Percentiles rank a stretch among this genome's conserved stretches.
phyloP scores from a whole-genome alignment of 2,888 invertebrate species.

The Branchellion lobata region DNA sequence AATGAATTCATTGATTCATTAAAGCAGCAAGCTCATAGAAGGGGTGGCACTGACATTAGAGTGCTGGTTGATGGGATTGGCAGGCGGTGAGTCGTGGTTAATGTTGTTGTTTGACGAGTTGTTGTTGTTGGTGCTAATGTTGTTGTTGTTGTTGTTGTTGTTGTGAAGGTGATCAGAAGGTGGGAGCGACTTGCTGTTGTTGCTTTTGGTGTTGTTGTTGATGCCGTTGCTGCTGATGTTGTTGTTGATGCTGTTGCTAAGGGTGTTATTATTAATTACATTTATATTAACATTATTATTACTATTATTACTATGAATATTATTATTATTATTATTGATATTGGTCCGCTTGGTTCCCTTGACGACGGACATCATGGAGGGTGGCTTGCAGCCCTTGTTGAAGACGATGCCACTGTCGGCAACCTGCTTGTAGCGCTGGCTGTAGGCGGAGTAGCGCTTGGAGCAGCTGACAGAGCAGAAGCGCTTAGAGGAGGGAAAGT shows the following conservation, averaged over 20 bases:
- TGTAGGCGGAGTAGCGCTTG: slow-evolving; percentile 64
- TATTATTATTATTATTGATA: background rate
- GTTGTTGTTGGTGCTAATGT: too few relatives aligned
- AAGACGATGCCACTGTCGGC: slow-evolving; percentile 8
- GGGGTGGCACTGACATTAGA: background rate
- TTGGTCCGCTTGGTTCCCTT: slow-evolving; percentile 36
- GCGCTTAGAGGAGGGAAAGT: slow-evolving; percentile 72
- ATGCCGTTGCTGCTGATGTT: background rate
- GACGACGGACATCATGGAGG: slow-evolving; percentile 38
- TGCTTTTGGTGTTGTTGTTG: background rate
- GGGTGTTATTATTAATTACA: background rate
- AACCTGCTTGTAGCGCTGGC: slow-evolving; percentile 36
- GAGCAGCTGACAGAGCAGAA: slow-evolving; percentile 77
- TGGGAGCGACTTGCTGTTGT: background rate
- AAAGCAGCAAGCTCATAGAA: too few relatives aligned
- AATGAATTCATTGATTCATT: too few relatives aligned
- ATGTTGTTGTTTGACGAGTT: too few relatives aligned
- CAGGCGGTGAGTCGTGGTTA: too few relatives aligned
- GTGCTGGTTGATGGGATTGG: too few relatives aligned
- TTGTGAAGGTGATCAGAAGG: too few relatives aligned
- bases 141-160: background rate
- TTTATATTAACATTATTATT: background rate
- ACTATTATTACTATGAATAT: background rate
- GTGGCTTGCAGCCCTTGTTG: slow-evolving; percentile 9
- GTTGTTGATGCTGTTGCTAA: background rate